Base-by-base conservation (phyloP, 2,113 vertebrate species). In the Trinectes maculatus region DNA sequence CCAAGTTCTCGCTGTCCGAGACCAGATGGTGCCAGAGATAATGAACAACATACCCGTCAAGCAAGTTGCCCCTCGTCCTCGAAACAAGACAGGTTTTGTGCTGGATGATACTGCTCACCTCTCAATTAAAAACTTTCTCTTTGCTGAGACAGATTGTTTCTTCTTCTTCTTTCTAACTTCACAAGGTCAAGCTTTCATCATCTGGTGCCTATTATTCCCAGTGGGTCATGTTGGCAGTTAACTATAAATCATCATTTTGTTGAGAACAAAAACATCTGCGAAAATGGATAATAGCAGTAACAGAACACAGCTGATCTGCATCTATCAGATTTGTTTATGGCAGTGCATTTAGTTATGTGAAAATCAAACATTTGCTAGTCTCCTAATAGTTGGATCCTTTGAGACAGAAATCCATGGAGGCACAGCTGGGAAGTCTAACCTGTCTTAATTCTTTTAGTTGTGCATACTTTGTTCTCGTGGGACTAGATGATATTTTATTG, bases 1-100 rank as follows among this genome's bases (percentile, higher is more conserved):
- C 15, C 3, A 18, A 25, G 44, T 51, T 49, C 71, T 58, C 44
- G 46, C 61, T 66, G 71, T 33, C n/a, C 21, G 33, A 10, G 29
- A 53, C 24, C 77, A 81, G 71, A 83, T 76, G 74, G 77, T 60
- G 51, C 21, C 29, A 15, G 43, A 55, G 67, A 82, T 79, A 82
- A 82, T 57, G 71, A 81, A 79, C 49, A 55, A 47, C 24, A 22
- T 13, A 68, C 58, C 74, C 56, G 61, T 74, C 54, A 74, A 54
- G 67, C 52, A 48, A 31, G 49, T 12, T n/a, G 18, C 54, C 40
- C 9, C 51, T 48, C 29, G 42, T 47, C 54, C 25, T 63, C 55
- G 21, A 53, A 62, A 59, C 56, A 3, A 56, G 31, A 56, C 6
- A n/a, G 2, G 28, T 22, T 15, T 18, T 42, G 54, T 59, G 31